These are phyloP conservation scores for Polyommatus icarus DNA, from an alignment of 2,888 invertebrate species.

Conservation along the genomic window DNA sequence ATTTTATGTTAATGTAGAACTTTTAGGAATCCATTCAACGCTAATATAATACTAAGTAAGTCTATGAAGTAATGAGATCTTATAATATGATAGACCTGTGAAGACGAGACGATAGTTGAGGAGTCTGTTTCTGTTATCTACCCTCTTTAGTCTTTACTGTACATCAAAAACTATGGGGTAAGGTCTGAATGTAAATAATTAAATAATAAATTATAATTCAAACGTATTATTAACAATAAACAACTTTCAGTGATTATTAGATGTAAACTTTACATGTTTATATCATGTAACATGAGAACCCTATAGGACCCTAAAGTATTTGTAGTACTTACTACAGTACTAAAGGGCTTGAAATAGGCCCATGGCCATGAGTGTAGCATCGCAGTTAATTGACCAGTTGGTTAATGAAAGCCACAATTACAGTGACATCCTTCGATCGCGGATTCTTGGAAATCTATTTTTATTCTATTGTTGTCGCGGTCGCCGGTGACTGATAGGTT, in stretches of 20 bases:
- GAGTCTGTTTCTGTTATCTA: not conserved
- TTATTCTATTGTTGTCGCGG: no score
- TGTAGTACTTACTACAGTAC: no score
- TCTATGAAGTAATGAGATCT: not conserved
- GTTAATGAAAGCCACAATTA: no score
- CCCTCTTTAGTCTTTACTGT: not conserved
- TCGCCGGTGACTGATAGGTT: no score
- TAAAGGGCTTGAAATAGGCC: no score
- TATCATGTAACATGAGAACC: not conserved
- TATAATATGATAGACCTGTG: not conserved
- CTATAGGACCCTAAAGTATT: no score
- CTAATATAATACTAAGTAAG: not conserved
- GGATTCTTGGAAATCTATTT: no score
- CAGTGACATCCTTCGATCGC: no score
- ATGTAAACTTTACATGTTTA: not conserved
- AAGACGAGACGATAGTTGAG: not conserved
- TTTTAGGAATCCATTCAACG: not conserved
- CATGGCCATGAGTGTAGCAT: no score
- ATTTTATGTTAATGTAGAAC: not conserved
- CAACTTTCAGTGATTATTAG: not conserved
- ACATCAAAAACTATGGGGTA: constrained; percentile 5
- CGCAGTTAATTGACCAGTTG: no score
- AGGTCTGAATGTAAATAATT: not conserved
- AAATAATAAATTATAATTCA: not conserved
- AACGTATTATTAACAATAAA: not conserved